A percentile compares a stretch with the other conserved stretches of the same genome.
These are phyloP conservation scores for Pygoscelis antarcticus DNA, from an alignment of 2,113 vertebrate species.

Conservation along the genomic window DNA sequence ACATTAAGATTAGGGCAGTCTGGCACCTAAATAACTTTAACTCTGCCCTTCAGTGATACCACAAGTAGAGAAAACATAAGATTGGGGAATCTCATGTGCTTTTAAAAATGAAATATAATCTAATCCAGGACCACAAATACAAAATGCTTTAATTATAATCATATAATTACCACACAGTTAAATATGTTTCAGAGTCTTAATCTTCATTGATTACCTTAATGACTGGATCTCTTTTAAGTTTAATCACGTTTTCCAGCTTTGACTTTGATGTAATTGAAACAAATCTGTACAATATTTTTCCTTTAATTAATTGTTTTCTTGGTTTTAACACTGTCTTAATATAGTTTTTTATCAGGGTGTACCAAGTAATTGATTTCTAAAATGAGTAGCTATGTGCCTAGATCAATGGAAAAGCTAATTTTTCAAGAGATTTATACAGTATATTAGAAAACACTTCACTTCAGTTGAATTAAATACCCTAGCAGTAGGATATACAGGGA, in stretches of 20 bases:
- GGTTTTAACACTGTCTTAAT: not conserved
- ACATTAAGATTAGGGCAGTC: not conserved
- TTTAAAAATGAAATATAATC: conserved; percentile 26
- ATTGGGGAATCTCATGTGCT: not conserved
- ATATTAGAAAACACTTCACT: not conserved
- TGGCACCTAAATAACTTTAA: conserved; percentile 24
- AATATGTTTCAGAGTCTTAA: not conserved
- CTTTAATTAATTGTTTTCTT: conserved; percentile 12
- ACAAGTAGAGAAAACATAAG: not conserved
- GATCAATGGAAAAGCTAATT: not conserved
- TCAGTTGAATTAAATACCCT: not conserved
- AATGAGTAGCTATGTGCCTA: not conserved
- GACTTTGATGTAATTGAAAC: conserved; percentile 3
- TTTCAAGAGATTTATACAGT: not conserved
- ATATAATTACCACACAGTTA: not conserved
- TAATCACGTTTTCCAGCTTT: conserved; percentile 1
- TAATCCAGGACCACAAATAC: not conserved
- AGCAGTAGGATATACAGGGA: not conserved
- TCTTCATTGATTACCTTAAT: not conserved
- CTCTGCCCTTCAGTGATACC: not conserved
- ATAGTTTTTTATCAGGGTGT: not conserved
- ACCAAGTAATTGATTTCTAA: not conserved
- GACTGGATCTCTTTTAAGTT: not conserved
- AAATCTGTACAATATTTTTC: conserved; percentile 7
- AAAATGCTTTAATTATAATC: not conserved